Base-by-base conservation (phyloP, 2,888 invertebrate species). In the Torymus aiolomorphi region DNA sequence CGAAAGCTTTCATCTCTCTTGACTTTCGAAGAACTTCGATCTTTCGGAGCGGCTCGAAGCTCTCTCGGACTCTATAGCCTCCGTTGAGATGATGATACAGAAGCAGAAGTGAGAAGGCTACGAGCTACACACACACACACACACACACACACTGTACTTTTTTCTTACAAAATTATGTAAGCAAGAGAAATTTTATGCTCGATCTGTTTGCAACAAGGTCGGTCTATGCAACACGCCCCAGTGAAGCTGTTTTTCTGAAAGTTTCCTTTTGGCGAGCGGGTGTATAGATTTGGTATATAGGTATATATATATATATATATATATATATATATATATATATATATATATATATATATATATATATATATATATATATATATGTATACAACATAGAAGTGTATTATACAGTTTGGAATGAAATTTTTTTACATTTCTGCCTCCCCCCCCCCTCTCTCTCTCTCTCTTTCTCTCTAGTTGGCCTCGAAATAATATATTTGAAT, bases 131-230 rank as follows among this genome's bases (percentile, higher is more conserved):
- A 31, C 31, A 31, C 31, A 3, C 42, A 8, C 8, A 8, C 42
- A 42, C 8, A 42, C 42, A 42, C 42, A 42, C 42, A 42, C 42
- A 42, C 42, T 42, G 42, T 42, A 12, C 65, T 66, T 42, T 78
- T 61, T 31, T n/a, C 20, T 52, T 51, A 10, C 65, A 18, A 74
- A 78, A 78, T 72, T 76, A 78, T 78, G 78, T 63, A 78, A 81
- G 75, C 75, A 52, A 78, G 71, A 52, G 67, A 63, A 78, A 81
- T 78, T 81, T 81, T 76, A 78, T 72, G 78, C 81, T 81, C 78
- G 71, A 69, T 75, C 78, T 72, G 63, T 24, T 62, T 51, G 76
- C 69, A 81, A 79, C 76, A 78, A 70, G 76, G 76, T 76, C 72
- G 69, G 73, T 81, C 59, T 75, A 61, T 77, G 56, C 59, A 69